These are phyloP conservation scores for Rhagium mordax DNA, from an alignment of 2,888 invertebrate genomes.

Conservation along the genomic window DNA sequence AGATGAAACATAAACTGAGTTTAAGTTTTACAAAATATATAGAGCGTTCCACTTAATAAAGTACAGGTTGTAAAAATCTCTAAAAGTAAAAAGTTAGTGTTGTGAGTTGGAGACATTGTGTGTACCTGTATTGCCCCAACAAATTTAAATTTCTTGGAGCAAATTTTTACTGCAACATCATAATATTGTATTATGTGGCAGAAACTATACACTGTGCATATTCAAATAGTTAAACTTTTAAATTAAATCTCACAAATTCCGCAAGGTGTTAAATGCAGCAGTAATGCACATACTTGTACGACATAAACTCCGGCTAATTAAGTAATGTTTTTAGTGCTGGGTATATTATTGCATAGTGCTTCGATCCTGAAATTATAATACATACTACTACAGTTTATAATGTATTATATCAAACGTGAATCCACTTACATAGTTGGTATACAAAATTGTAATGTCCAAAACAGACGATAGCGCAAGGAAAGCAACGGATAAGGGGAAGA, in stretches of 20 bases:
- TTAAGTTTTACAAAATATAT: no score
- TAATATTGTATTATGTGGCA: no score
- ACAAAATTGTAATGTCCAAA: not conserved
- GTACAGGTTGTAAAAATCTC: no score
- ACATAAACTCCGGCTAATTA: not conserved
- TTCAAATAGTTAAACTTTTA: not conserved
- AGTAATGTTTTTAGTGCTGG: not conserved
- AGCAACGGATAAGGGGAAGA: not conserved
- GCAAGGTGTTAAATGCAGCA: not conserved
- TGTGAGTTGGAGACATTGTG: no score
- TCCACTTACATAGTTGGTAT: not conserved
- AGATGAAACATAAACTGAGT: no score
- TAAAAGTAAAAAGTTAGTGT: no score
- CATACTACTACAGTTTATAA: not conserved
- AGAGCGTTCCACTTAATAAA: no score
- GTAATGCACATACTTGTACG: not conserved
- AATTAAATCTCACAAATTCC: not conserved
- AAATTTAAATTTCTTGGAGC: not conserved
- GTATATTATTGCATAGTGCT: not conserved
- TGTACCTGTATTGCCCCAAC: no score
- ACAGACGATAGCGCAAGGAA: not conserved
- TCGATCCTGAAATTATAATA: not conserved
- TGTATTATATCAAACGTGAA: not conserved
- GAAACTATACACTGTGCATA: no score
- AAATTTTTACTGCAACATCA: not conserved